A percentile compares a stretch with the other conserved stretches of the same genome.
phyloP scores from a whole-genome alignment of 2,888 invertebrate genomes.

The Nycteola revayana region DNA sequence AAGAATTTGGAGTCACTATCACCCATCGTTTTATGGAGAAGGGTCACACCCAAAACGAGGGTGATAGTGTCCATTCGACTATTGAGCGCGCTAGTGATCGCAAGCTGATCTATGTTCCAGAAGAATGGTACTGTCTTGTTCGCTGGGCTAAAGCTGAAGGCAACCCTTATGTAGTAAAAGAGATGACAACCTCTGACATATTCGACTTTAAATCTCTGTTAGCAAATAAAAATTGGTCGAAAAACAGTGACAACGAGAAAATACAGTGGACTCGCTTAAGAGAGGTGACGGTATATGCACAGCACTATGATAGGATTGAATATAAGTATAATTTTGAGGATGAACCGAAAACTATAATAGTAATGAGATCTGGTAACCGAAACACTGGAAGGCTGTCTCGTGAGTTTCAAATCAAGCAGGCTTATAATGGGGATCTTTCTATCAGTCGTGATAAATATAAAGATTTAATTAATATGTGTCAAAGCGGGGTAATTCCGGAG shows the following conservation, averaged over 20 bases:
- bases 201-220: conserved; percentile 4
- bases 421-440: conserved; percentile 7
- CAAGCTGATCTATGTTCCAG: not conserved
- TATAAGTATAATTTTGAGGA: conserved; percentile 16
- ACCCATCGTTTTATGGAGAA: conserved; percentile 4
- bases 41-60: conserved; percentile 1
- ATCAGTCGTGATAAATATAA: conserved; percentile 13
- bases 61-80: not conserved
- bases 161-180: conserved; percentile 3
- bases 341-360: conserved; percentile 2
- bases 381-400: not conserved
- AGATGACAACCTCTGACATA: not conserved
- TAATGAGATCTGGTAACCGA: conserved; percentile 2
- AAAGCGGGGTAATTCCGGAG: not conserved
- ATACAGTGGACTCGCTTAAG: conserved; percentile 10
- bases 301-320: conserved; percentile 12
- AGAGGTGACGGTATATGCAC: conserved; percentile 12
- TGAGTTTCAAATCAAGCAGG: conserved; percentile 6
- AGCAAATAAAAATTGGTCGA: conserved; percentile 15
- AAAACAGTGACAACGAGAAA: conserved; percentile 14
- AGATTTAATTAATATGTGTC: conserved; percentile 7
- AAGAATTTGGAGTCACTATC: not conserved
- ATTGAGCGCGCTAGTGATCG: not conserved
- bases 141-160: conserved; percentile 3
- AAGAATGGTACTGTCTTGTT: not conserved